phyloP scores from a whole-genome alignment of 1,140 invertebrate species.

The Zophobas atratus region DNA sequence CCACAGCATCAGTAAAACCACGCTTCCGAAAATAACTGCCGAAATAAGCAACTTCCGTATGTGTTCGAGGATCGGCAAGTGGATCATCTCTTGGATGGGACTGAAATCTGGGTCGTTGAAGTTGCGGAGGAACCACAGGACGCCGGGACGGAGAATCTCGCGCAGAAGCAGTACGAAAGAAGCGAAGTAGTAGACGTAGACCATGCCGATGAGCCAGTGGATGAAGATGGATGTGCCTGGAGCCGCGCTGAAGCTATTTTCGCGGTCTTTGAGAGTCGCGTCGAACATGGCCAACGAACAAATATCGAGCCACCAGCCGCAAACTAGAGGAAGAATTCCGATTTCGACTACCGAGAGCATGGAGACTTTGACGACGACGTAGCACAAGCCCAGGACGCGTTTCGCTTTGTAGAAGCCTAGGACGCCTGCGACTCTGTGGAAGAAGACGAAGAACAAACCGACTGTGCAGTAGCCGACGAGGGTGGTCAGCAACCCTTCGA shows the following conservation, averaged over 20 bases:
- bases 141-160: conserved; percentile 95
- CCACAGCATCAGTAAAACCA: conserved; percentile 96
- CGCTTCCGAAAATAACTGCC: conserved; percentile 96
- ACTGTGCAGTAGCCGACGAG: conserved; percentile 94
- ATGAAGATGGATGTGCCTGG: conserved; percentile 98
- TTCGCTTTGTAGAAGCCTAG: conserved; percentile 86
- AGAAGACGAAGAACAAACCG: conserved; percentile 85
- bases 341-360: conserved; percentile 95
- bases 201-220: conserved; percentile 99
- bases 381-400: conserved; percentile 92
- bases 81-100: conserved; percentile 99
- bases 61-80: conserved; percentile 93
- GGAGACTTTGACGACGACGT: conserved; percentile 98
- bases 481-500: conserved; percentile 94
- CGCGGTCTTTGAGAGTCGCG: conserved; percentile 89
- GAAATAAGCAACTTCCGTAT: conserved; percentile 92
- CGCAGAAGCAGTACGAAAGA: conserved; percentile 95
- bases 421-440: conserved; percentile 85
- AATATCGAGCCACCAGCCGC: conserved; percentile 99
- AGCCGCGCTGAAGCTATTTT: conserved; percentile 88
- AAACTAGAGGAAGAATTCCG: conserved; percentile 95
- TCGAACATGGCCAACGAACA: conserved; percentile 97
- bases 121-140: conserved; percentile 97
- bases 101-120: conserved; percentile 99
- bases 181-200: conserved; percentile 99